phyloP scores from a whole-genome alignment of 2,797 vertebrate genomes.

The Heliangelus exortis region DNA sequence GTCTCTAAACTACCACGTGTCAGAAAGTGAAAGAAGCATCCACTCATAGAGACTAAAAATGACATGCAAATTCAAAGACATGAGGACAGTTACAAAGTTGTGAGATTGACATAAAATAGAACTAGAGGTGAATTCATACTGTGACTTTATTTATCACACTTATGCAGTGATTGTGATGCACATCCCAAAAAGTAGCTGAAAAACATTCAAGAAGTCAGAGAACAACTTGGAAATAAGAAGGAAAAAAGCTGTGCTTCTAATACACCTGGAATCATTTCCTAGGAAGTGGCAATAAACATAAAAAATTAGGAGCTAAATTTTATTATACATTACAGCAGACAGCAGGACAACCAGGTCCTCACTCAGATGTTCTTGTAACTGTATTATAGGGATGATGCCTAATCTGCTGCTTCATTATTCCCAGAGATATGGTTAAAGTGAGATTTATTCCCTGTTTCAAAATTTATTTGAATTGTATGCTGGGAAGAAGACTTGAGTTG shows the following conservation, averaged over 20 bases:
- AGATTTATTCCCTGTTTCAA: not conserved
- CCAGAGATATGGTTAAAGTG: not conserved
- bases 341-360: not conserved
- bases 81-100: not conserved
- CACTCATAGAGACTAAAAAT: not conserved
- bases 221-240: not conserved
- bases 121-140: not conserved
- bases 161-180: not conserved
- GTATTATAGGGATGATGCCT: not conserved
- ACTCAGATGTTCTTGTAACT: not conserved
- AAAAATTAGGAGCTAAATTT: not conserved
- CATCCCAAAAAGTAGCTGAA: not conserved
- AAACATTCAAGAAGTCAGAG: not conserved
- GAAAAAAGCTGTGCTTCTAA: not conserved
- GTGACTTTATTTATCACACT: not conserved
- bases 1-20: not conserved
- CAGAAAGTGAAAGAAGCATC: not conserved
- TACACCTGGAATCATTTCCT: not conserved
- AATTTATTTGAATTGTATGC: not conserved
- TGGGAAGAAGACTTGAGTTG: not conserved
- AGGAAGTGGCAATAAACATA: not conserved
- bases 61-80: not conserved
- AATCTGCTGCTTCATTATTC: not conserved
- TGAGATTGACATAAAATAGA: not conserved
- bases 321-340: rapidly evolving